Evolutionary conservation across 2,888 invertebrate species (phyloP), one percentile per base, ranked within the genome.

Genomic region (Crioceris asparagi): DNA sequence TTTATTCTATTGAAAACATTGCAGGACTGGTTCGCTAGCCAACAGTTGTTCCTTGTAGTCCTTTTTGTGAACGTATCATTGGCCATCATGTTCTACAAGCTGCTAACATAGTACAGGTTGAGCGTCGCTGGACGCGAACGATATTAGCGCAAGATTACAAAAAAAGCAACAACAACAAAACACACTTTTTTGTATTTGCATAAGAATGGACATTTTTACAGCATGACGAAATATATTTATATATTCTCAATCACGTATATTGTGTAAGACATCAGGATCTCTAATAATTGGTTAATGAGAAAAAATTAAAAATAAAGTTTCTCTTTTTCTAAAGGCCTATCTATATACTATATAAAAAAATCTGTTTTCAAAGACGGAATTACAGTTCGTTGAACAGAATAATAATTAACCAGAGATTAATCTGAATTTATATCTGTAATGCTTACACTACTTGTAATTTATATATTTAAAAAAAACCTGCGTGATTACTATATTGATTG

Each of bases 1-100:
- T 25, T 3, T 25, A 12, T 11, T 12, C 4, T 11, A 29, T 29
- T 12, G 4, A 11, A 16, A 3, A 12, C 14, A 50, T 73, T 74
- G 5, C 77, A 91, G 90, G 91, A 91, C 77, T 92, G 92, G 92
- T 87, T 92, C 71, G 87, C 90, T 61, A 80, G 91, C 66, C 91
- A 92, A 73, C 90, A 91, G 73, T 75, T 92, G 66, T 84, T 92
- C 68, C 81, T 92, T 72, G 73, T 92, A 65, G 90, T 92, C 59
- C 77, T 92, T 57, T 83, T 92, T 72, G 82, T 90, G 72, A 92
- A 92, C 74, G 83, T 92, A 70, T 84, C 87, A 55, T 71, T 92
- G 75, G 92, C 88, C 67, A 81, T 92, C 69, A 83, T 92, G 80
- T 92, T 92, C 74, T 85, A 90, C 75, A 91, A 91, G 69, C 75